phyloP scores from a whole-genome alignment of 2,888 invertebrate species.

The Zonitis immaculata region DNA sequence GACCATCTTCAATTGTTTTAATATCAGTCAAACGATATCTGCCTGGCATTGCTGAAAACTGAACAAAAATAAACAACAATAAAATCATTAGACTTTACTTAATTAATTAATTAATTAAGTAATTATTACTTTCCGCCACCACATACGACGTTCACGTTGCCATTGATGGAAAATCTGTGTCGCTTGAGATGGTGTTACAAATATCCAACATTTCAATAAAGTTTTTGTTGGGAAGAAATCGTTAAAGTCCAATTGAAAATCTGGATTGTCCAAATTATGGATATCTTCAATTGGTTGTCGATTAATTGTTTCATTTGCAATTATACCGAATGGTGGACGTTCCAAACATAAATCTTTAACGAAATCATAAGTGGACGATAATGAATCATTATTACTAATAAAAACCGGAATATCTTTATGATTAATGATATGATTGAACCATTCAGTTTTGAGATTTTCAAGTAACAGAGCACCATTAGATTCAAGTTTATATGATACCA shows the following conservation, averaged over 20 bases:
- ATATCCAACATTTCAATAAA: conserved; percentile 46
- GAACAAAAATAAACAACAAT: too few relatives aligned
- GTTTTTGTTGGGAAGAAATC: conserved; percentile 19
- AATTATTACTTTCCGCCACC: conserved; percentile 73
- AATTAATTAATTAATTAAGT: too few relatives aligned
- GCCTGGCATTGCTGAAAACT: conserved; percentile 69
- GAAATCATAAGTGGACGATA: conserved; percentile 39
- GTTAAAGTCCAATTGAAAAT: conserved; percentile 19
- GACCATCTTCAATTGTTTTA: conserved; percentile 47
- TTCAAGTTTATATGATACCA: conserved; percentile 37
- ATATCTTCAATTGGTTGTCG: neutral
- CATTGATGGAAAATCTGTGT: conserved; percentile 68
- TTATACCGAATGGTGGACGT: conserved; percentile 50
- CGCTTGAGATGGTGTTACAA: conserved; percentile 50
- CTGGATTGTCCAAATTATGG: neutral
- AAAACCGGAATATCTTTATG: conserved; percentile 52
- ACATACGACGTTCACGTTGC: conserved; percentile 72
- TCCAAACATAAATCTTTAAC: conserved; percentile 42
- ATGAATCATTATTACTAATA: conserved; percentile 36
- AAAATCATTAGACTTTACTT: too few relatives aligned
- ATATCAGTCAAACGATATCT: conserved; percentile 62
- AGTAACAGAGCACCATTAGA: conserved; percentile 52
- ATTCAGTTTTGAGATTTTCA: conserved; percentile 55
- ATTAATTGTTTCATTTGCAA: conserved; percentile 36
- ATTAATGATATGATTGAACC: conserved; percentile 51